Percentiles rank a stretch among this genome's conserved stretches.
Conservation (phyloP, 2,113 vertebrate genomes). For the Corythornis madagascariensis region DNA sequence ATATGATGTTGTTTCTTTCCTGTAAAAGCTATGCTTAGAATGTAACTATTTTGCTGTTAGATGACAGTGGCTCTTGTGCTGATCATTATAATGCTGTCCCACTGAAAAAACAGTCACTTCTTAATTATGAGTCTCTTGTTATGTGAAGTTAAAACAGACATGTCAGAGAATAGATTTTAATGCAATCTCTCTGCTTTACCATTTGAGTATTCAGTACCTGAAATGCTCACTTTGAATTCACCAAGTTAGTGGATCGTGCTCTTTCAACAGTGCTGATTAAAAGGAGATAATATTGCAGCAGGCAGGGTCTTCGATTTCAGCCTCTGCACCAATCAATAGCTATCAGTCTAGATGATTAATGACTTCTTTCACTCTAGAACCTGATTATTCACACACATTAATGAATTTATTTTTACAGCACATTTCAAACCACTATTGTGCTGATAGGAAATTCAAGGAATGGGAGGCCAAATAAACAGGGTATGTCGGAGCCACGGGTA, state of each 20-base stretch:
- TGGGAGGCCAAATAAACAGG: background rate
- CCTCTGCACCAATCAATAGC: background rate
- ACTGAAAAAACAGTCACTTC: background rate
- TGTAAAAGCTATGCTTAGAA: background rate
- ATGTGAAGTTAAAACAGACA: background rate
- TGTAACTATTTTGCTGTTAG: background rate
- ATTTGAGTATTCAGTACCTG: background rate
- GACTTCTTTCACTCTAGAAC: background rate
- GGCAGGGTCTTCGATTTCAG: background rate
- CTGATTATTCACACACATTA: background rate
- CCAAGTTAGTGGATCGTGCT: background rate
- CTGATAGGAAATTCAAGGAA: background rate
- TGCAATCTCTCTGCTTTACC: background rate
- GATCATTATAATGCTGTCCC: background rate
- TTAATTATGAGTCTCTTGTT: background rate
- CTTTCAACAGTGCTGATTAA: background rate
- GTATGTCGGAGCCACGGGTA: background rate
- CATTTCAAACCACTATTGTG: background rate
- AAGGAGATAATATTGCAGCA: background rate
- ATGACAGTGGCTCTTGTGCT: background rate
- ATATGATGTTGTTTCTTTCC: background rate
- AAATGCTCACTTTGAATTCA: background rate
- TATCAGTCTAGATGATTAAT: background rate
- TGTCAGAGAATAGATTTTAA: background rate
- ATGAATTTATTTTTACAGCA: background rate